Percentiles rank a stretch among this genome's conserved stretches.
These are phyloP conservation scores for Paelopatides confundens DNA, from an alignment of 53 echinoderm and acorn worm species.

Conservation along the genomic window DNA sequence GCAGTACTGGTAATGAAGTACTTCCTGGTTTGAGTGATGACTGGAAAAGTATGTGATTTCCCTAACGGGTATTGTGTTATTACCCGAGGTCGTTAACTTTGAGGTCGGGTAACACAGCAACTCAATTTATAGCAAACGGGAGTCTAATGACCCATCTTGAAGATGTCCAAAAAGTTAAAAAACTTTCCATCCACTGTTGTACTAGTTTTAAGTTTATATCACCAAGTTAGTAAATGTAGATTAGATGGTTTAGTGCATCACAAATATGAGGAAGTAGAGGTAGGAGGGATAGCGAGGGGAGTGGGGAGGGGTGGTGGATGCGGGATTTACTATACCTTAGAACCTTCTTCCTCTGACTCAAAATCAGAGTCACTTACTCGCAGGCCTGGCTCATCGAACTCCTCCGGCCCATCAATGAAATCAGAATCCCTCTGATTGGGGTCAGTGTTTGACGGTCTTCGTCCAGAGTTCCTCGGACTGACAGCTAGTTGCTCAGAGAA, in stretches of 20 bases:
- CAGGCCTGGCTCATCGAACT: constrained; percentile 17
- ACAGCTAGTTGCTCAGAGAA: background rate
- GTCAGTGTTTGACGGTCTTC: background rate
- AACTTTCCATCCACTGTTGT: too few relatives aligned
- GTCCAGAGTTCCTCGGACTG: background rate
- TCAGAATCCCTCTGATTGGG: constrained; percentile 35
- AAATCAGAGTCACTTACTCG: constrained; percentile 47
- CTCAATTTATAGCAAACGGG: too few relatives aligned
- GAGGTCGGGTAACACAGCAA: too few relatives aligned
- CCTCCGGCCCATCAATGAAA: constrained; percentile 25
- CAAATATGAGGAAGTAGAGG: background rate
- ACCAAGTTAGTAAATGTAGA: too few relatives aligned
- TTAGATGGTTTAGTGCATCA: background rate
- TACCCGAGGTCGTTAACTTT: too few relatives aligned
- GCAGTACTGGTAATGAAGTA: too few relatives aligned
- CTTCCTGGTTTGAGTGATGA: too few relatives aligned
- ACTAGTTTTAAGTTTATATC: too few relatives aligned
- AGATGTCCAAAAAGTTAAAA: too few relatives aligned
- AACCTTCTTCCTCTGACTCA: constrained; percentile 51
- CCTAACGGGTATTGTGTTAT: too few relatives aligned
- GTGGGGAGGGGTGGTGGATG: background rate
- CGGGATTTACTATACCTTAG: constrained; percentile 35
- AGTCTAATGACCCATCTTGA: too few relatives aligned
- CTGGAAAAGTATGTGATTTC: too few relatives aligned
- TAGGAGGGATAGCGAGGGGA: background rate